Evolutionary conservation across 2,888 invertebrate species (phyloP), one percentile per base, ranked within the genome.

Genomic region (Axea sp.): DNA sequence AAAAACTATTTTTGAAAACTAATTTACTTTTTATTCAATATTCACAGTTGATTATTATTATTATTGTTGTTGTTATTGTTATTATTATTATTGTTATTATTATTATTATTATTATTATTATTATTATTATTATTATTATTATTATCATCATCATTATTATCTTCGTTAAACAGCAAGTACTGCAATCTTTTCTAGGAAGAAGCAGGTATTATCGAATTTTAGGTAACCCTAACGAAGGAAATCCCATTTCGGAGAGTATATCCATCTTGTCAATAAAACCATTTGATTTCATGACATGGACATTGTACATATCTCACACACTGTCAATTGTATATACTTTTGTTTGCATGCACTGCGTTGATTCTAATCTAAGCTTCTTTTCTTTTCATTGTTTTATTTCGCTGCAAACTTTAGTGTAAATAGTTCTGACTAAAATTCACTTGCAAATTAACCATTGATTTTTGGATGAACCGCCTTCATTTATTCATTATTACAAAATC

Each of bases 1-100:
- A 72, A 35, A 30, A 15, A 41, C 77, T 71, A 68, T 80, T 76
- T 82, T 76, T 71, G 77, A 76, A 76, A 39, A 69, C 78, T 76
- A 79, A 69, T 69, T 73, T 78, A 82, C 80, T 81, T 82, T 79
- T 81, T 80, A 82, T 84, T 83, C 84, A n/a, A n/a, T n/a, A n/a
- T n/a, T n/a, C n/a, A n/a, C n/a, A n/a, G n/a, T n/a, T n/a, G n/a
- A n/a, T n/a, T n/a, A n/a, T n/a, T n/a, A n/a, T n/a, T n/a, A n/a
- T 19, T 19, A 19, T 4, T 2, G 4, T 19, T 19, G 2, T 19
- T 19, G 4, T 3, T 4, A 3, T 2, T 3, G 4, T 19, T 19
- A 19, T 3, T 19, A 19, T 19, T 19, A 3, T 19, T 4, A 3
- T 19, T 35, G 1, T 24, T 11, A 39, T 19, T 19, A 19, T 4